A percentile compares a stretch with the other conserved stretches of the same genome.
Conservation (phyloP, 2,797 vertebrate genomes). For the Malurus splendens region DNA sequence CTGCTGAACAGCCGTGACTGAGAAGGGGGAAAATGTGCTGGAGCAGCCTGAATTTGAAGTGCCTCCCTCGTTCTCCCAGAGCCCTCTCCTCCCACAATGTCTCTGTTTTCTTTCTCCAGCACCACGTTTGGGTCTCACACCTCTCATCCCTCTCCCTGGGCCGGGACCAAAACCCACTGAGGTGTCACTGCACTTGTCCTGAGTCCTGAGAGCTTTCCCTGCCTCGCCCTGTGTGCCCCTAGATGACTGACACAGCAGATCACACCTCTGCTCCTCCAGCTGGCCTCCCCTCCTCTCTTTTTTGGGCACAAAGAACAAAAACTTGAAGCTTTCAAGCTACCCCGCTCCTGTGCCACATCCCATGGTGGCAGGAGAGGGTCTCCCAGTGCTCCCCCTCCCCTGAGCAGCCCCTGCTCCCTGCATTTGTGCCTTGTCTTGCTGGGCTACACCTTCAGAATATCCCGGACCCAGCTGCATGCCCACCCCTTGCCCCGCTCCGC, state of each 20-base stretch:
- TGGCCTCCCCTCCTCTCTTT: background rate
- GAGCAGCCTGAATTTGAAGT: background rate
- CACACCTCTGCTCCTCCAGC: background rate
- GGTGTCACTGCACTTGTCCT: background rate
- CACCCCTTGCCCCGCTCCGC: background rate
- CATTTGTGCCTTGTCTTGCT: conserved; percentile 2
- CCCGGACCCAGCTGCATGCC: background rate
- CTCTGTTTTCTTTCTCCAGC: background rate
- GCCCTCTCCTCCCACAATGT: background rate
- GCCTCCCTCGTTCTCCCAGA: background rate
- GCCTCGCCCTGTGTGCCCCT: background rate
- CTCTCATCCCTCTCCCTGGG: background rate
- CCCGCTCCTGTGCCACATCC: accelerated
- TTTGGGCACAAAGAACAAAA: background rate
- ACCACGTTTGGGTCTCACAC: background rate
- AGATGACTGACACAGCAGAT: background rate
- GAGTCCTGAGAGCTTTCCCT: background rate
- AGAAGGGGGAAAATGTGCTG: background rate
- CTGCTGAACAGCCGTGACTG: background rate
- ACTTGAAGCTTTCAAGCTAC: background rate
- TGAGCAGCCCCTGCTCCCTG: background rate
- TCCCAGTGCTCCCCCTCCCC: background rate
- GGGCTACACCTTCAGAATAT: background rate
- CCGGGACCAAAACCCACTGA: background rate
- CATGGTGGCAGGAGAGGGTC: background rate